Evolutionary conservation across 2,888 invertebrate genomes (phyloP), one percentile per base, ranked within the genome.

Genomic region (Agrotis clavis): DNA sequence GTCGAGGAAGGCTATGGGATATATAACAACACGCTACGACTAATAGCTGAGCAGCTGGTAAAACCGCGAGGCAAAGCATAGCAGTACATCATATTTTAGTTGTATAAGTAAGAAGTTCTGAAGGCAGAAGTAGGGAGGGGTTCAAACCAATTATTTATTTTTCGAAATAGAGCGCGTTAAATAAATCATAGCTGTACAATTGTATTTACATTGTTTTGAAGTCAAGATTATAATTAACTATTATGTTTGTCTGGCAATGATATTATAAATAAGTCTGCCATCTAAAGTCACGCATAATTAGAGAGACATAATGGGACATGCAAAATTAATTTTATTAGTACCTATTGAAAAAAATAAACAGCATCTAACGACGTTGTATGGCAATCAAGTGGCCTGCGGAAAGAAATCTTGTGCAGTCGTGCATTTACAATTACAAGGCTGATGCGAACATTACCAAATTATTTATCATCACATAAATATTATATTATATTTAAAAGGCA

Each of bases 381-480:
- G 19, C 9, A 30, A 50, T 19, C 35, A 56, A 1, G 2, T 25
- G 25, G 25, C 1, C 25, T 2, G 25, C 25, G 2, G 35, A 77
- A 61, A 48, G 56, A 65, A 64, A 60, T 59, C 47, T 53, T 77
- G 77, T 69, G 47, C 57, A 35, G 62, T 74, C 57, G 69, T 74
- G 77, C 69, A 62, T 76, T 57, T 77, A 48, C 25, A 47, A 48
- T 77, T 53, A 57, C 77, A 74, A 77, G 57, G 61, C 41, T 53
- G 57, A 60, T 54, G 60, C 48, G 51, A 18, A 71, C 48, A 51
- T 48, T 56, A 69, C 45, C 25, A 25, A 64, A 61, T 60, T 63
- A 77, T 76, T 74, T 62, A 47, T n/a, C 14, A 51, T 35, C 14
- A 59, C 25, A 60, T 51, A 5, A 51, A 19, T 53, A 18, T 65